Conservation (phyloP, 2,113 vertebrate species). For the Lathamus discolor region DNA sequence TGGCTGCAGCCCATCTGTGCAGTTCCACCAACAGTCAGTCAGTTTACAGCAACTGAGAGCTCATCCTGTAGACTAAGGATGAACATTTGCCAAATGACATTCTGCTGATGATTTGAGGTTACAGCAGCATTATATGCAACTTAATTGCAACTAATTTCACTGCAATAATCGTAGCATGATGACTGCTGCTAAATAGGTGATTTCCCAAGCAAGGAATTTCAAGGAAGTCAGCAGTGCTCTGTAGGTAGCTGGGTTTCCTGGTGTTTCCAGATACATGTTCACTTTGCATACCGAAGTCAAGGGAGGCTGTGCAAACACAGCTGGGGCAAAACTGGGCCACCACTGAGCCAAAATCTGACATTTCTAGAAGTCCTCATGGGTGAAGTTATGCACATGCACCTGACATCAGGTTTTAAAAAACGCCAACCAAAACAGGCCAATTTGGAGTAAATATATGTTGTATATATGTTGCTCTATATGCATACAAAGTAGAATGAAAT, state of each 20-base stretch:
- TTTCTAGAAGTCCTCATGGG: not conserved
- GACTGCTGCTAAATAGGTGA: not conserved
- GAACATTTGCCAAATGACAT: constrained; percentile 1
- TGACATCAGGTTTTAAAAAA: not conserved
- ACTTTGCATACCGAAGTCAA: not conserved
- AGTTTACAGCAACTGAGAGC: not conserved
- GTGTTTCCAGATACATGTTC: not conserved
- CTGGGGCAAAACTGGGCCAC: constrained; percentile 8
- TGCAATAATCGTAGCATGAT: not conserved
- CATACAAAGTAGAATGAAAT: constrained; percentile 8
- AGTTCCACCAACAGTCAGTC: not conserved
- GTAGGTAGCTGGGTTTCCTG: not conserved
- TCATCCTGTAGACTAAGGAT: not conserved
- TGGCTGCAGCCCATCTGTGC: not conserved
- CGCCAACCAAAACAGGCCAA: not conserved
- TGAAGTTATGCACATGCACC: not conserved
- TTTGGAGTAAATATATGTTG: not conserved
- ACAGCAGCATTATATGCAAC: not conserved
- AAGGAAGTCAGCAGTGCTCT: not conserved
- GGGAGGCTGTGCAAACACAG: not conserved
- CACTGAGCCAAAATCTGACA: constrained; percentile 11
- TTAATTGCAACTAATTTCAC: constrained; percentile 28
- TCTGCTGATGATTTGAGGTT: not conserved
- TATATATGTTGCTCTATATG: not conserved
- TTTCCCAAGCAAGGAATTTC: not conserved